A percentile compares a stretch with the other conserved stretches of the same genome.
phyloP scores from a whole-genome alignment of 2,888 invertebrate species.

The Oxytorus armatus region DNA sequence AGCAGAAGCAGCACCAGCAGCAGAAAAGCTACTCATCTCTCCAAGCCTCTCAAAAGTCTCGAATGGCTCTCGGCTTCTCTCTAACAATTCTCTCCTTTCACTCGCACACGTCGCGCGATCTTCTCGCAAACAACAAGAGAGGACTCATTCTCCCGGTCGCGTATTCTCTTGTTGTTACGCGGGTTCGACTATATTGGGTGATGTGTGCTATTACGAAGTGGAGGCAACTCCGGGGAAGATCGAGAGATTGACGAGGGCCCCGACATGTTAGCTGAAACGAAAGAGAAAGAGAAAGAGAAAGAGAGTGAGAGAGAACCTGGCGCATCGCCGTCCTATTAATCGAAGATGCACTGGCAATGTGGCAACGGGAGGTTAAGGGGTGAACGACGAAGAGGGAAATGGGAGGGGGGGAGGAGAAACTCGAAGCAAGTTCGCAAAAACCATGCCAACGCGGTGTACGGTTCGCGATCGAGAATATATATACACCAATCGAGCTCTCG shows the following conservation, averaged over 20 bases:
- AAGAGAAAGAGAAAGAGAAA: slow-evolving; percentile 31
- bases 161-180: slow-evolving; percentile 65
- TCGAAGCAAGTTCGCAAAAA: slow-evolving; percentile 66
- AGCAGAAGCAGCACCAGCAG: slow-evolving; percentile 20
- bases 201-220: slow-evolving; percentile 63
- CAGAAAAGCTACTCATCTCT: slow-evolving; percentile 57
- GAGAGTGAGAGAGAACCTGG: slow-evolving; percentile 48
- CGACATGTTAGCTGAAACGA: slow-evolving; percentile 68
- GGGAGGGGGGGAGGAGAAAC: slow-evolving; percentile 44
- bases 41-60: slow-evolving; percentile 47
- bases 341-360: slow-evolving; percentile 65
- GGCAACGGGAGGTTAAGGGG: slow-evolving; percentile 57
- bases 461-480: slow-evolving; percentile 51
- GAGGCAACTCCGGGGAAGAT: slow-evolving; percentile 56
- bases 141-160: slow-evolving; percentile 64
- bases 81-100: slow-evolving; percentile 33
- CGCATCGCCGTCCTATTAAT: slow-evolving; percentile 64
- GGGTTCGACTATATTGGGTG: slow-evolving; percentile 65
- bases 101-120: slow-evolving; percentile 62
- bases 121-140: slow-evolving; percentile 63
- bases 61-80: slow-evolving; percentile 52
- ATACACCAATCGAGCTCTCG: slow-evolving; percentile 26
- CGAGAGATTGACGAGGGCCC: slow-evolving; percentile 70
- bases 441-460: slow-evolving; percentile 66
- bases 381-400: slow-evolving; percentile 27